Evolutionary conservation across 53 echinoderm and acorn worm genomes (phyloP).

Genomic region (Paracentrotus lividus): DNA sequence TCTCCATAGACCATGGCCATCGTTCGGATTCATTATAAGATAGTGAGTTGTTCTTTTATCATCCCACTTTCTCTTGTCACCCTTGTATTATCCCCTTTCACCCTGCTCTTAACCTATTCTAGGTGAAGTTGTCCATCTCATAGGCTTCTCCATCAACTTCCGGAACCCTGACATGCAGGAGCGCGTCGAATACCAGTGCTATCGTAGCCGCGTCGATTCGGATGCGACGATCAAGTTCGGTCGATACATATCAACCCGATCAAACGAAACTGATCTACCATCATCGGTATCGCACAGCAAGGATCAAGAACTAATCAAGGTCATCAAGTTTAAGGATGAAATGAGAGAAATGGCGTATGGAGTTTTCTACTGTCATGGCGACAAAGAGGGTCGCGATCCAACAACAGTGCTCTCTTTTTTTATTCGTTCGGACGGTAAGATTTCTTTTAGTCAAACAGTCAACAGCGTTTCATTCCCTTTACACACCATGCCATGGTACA

Average conservation of each 20-base stretch:
- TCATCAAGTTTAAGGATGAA: neutral
- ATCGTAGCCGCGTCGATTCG: slow-evolving; percentile 26
- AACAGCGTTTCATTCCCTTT: no score
- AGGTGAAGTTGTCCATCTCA: slow-evolving; percentile 57
- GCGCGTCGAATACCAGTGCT: slow-evolving; percentile 52
- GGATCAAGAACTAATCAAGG: neutral
- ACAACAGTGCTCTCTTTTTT: slow-evolving; percentile 41
- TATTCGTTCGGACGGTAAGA: slow-evolving; percentile 42
- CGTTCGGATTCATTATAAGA: no score
- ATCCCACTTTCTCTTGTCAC: no score
- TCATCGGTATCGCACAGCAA: slow-evolving; percentile 8
- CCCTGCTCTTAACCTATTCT: no score
- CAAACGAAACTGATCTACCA: slow-evolving; percentile 49
- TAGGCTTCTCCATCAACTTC: slow-evolving; percentile 22
- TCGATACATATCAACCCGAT: slow-evolving; percentile 48
- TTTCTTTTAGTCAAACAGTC: no score
- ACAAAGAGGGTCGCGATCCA: neutral
- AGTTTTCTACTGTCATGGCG: slow-evolving; percentile 41
- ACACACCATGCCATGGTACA: no score
- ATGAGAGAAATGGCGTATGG: neutral
- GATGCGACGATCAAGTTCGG: slow-evolving; percentile 47
- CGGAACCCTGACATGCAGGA: neutral
- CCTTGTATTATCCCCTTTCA: no score
- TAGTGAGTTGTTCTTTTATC: no score
- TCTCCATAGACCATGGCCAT: no score